Base-by-base conservation (phyloP, 2,113 vertebrate genomes). In the Ochotona curzoniae region DNA sequence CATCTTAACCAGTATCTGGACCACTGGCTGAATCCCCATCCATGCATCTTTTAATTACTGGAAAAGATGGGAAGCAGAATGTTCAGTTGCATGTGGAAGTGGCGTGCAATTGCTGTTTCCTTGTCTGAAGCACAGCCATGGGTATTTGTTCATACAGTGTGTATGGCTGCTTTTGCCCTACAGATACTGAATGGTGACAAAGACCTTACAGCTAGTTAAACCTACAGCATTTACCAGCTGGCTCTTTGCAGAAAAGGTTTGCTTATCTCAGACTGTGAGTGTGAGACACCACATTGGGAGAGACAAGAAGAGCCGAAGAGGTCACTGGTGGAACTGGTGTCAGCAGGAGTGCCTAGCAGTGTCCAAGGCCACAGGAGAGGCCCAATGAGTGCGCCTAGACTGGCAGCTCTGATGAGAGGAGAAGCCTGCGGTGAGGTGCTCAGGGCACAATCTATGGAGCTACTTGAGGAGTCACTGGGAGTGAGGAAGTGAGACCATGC, bases 221-320 rank as follows among this genome's bases (percentile, higher is more conserved):
- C 66, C 66, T 80, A 75, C 38, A 84, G 66, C 80, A 76, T 78
- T 90, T 81, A 47, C 79, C 88, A 0, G 75, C 61, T 75, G 67
- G 51, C 66, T 63, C 64, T 73, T 66, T 64, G 28, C 35, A 89
- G 71, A 88, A 85, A 60, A 44, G 38, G 28, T 78, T 49, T 73
- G 30, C 49, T 81, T 69, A 79, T 30, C 61, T 30, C 18, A 57
- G 63, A 54, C 78, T 9, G 47, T 57, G 60, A 85, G 54, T 81
- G 15, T 69, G 80, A 85, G 61, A 91, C 78, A 17, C 23, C 60
- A 30, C 26, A 73, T 38, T 51, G 38, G 25, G 75, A 85, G 74
- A 67, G 79, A 76, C n/a, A 44, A 69, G 69, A 71, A 90, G n/a
- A 82, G 66, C 26, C 51, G 18, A 83, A 90, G 90, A 93, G 79